A percentile compares a stretch with the other conserved stretches of the same genome.
Evolutionary conservation across 1,140 invertebrate species (phyloP).

Genomic region (Berghia stephanieae): DNA sequence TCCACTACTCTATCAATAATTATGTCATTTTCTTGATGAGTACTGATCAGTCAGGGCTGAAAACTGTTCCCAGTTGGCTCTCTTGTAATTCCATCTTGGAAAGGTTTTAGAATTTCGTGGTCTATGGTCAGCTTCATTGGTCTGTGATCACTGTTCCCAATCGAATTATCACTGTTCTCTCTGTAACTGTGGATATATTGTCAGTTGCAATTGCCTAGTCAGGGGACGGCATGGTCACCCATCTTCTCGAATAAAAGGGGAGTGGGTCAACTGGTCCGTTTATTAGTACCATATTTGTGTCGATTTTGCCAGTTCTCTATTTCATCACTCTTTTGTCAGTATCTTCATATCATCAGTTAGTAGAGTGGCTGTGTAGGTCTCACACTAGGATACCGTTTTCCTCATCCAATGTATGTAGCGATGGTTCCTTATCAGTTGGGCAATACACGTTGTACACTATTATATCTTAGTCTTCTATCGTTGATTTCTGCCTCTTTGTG

Average conservation of each 20-base stretch:
- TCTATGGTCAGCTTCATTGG: constrained; percentile 6
- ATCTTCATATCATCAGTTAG: neutral
- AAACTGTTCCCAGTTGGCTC: too few relatives aligned
- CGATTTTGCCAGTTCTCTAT: constrained; percentile 22
- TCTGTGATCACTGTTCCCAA: constrained; percentile 15
- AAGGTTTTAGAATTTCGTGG: neutral
- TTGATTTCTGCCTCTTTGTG: neutral
- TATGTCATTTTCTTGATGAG: too few relatives aligned
- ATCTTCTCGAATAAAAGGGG: constrained; percentile 26
- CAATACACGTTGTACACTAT: constrained; percentile 1
- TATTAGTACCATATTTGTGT: constrained; percentile 18
- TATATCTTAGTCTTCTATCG: too few relatives aligned
- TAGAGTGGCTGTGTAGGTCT: neutral
- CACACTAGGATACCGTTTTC: neutral
- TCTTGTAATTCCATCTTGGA: too few relatives aligned
- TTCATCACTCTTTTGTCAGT: constrained; percentile 25
- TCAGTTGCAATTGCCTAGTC: constrained; percentile 10
- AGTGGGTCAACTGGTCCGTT: constrained; percentile 18
- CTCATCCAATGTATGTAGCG: neutral
- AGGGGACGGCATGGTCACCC: constrained; percentile 16
- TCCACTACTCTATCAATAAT: too few relatives aligned
- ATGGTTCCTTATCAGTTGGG: constrained; percentile 10
- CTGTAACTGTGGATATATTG: neutral
- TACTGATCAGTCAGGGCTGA: neutral
- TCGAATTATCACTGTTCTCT: neutral